Percentiles rank a stretch among this genome's conserved stretches.
phyloP scores from a whole-genome alignment of 2,888 invertebrate genomes.

The Eustalomyia histrio region DNA sequence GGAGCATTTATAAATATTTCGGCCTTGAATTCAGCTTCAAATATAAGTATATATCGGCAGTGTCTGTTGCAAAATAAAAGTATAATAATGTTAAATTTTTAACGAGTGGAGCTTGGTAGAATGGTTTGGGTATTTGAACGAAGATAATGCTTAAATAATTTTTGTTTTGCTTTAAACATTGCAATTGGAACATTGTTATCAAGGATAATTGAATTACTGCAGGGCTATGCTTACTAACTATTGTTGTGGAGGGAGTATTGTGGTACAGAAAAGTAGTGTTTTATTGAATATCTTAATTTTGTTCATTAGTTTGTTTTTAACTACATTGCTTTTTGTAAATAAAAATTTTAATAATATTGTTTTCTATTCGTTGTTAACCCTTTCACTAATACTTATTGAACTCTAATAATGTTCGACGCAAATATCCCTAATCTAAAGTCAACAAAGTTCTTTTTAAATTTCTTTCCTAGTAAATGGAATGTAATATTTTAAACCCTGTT shows the following conservation, averaged over 20 bases:
- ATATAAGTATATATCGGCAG: slow-evolving; percentile 8
- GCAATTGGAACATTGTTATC: slow-evolving; percentile 27
- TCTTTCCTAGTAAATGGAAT: too few species aligned
- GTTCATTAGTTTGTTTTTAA: too few species aligned
- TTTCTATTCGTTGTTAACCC: background rate
- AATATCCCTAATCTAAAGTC: too few species aligned
- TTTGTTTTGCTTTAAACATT: background rate
- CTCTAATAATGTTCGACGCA: too few species aligned
- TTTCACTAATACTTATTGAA: background rate
- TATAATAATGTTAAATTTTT: background rate
- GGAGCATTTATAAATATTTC: slow-evolving; percentile 30
- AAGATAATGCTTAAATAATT: background rate
- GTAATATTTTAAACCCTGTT: too few species aligned
- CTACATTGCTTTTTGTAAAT: too few species aligned
- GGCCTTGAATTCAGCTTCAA: slow-evolving; percentile 53
- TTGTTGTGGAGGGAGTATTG: background rate
- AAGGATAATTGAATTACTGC: slow-evolving; percentile 26
- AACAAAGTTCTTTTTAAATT: too few species aligned
- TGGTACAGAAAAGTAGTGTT: too few species aligned
- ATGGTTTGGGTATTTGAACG: background rate
- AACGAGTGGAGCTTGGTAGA: background rate
- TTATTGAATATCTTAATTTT: too few species aligned
- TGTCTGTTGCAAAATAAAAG: slow-evolving; percentile 20
- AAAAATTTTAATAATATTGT: background rate
- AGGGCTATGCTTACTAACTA: slow-evolving; percentile 22